Evolutionary conservation across 2,113 vertebrate genomes (phyloP).

Genomic region (Syngnathus floridae): DNA sequence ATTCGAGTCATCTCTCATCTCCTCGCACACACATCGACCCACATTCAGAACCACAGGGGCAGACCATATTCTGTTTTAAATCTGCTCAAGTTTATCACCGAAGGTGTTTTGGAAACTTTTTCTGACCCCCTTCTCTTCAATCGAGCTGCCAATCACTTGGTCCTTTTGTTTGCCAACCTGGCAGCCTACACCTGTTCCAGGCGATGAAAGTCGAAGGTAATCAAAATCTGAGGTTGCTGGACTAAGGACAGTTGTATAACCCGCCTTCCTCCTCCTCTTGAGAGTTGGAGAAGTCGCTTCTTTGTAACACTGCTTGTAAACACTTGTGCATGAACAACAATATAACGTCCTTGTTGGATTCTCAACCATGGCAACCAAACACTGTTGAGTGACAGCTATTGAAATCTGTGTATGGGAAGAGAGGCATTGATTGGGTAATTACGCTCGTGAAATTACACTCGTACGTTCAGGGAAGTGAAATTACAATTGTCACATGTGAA

Average conservation of each 20-base stretch:
- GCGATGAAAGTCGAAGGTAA: constrained; percentile 50
- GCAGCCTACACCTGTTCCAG: constrained; percentile 53
- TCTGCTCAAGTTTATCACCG: constrained; percentile 48
- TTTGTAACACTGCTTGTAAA: constrained; percentile 14
- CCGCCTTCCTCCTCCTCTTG: constrained; percentile 3
- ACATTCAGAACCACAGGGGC: constrained; percentile 27
- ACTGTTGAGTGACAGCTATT: not conserved
- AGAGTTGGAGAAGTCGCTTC: constrained; percentile 21
- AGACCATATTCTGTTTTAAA: constrained; percentile 51
- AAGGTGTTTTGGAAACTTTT: constrained; percentile 23
- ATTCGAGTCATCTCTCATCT: constrained; percentile 41
- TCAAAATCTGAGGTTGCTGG: constrained; percentile 46
- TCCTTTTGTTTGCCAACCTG: constrained; percentile 25
- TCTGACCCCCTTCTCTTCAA: constrained; percentile 12
- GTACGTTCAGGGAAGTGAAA: not conserved
- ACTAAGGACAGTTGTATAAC: constrained; percentile 37
- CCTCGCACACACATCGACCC: constrained; percentile 32
- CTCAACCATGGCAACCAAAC: constrained; percentile 14
- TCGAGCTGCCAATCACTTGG: constrained; percentile 33
- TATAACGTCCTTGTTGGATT: constrained; percentile 6
- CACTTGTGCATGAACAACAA: constrained; percentile 16
- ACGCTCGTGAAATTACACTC: not conserved
- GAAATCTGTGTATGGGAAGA: constrained; percentile 6
- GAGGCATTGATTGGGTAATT: not conserved
- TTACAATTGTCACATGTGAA: not conserved